Evolutionary conservation across 2,888 invertebrate genomes (phyloP).

Genomic region (Bursaphelenchus okinawaensis): DNA sequence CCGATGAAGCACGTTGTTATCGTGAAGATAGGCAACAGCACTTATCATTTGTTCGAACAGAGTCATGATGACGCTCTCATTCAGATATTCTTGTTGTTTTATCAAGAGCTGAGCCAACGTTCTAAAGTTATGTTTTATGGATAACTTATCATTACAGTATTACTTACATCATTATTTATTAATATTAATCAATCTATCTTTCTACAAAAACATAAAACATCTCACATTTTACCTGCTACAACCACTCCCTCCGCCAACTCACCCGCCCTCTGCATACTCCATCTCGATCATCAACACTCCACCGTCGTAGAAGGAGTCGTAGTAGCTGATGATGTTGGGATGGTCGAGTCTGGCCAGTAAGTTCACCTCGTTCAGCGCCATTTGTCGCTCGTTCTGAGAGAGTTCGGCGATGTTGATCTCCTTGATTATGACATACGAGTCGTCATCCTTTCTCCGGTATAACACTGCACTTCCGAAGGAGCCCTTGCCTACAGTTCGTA

Average conservation of each 20-base stretch:
- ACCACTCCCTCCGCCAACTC: too few relatives aligned
- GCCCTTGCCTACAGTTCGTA: conserved; percentile 67
- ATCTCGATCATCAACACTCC: conserved; percentile 71
- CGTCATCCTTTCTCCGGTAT: conserved; percentile 67
- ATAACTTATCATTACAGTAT: background rate
- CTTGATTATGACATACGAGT: conserved; percentile 69
- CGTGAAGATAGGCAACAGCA: conserved; percentile 70
- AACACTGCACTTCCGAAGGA: conserved; percentile 71
- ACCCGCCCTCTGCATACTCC: conserved; percentile 74
- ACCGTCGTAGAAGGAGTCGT: conserved; percentile 71
- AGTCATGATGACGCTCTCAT: conserved; percentile 66
- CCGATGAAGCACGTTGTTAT: conserved; percentile 66
- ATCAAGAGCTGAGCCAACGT: conserved; percentile 68
- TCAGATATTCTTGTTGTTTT: conserved; percentile 62
- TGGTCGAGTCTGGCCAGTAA: conserved; percentile 70
- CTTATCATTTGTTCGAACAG: conserved; percentile 69
- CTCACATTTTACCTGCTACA: too few relatives aligned
- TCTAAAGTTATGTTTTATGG: conserved; percentile 45
- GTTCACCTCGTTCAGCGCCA: conserved; percentile 60
- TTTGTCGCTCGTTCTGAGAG: conserved; percentile 66
- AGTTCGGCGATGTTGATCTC: conserved; percentile 71
- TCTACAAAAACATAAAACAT: background rate
- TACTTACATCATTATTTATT: background rate
- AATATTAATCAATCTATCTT: too few relatives aligned
- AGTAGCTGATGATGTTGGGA: conserved; percentile 71